A percentile compares a stretch with the other conserved stretches of the same genome.
Evolutionary conservation across 1,140 invertebrate species (phyloP).

Genomic region (Sycophaga agraensis): DNA sequence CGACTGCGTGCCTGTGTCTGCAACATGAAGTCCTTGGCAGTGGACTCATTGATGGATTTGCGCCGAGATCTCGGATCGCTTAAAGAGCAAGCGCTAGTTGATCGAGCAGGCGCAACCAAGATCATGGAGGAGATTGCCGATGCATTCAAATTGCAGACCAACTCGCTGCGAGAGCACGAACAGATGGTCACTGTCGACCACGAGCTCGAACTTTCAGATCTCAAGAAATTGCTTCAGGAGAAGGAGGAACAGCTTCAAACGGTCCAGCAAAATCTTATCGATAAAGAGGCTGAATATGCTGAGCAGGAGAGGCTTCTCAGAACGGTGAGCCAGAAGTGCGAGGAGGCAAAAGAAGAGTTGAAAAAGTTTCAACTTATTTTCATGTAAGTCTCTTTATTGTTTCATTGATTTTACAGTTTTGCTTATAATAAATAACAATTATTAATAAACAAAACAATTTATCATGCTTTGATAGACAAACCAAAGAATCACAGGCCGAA

Average conservation of each 20-base stretch:
- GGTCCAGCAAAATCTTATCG: slow-evolving; percentile 43
- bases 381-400: no score
- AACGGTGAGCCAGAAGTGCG: slow-evolving; percentile 50
- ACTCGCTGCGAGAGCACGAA: slow-evolving; percentile 61
- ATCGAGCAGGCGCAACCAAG: slow-evolving; percentile 57
- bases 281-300: slow-evolving; percentile 43
- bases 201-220: slow-evolving; percentile 65
- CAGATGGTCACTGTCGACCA: slow-evolving; percentile 66
- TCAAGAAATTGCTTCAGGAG: slow-evolving; percentile 58
- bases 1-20: slow-evolving; percentile 44
- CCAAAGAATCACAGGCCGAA: slow-evolving; percentile 49
- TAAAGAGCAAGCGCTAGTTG: slow-evolving; percentile 56
- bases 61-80: slow-evolving; percentile 63
- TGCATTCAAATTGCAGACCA: slow-evolving; percentile 58
- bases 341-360: slow-evolving; percentile 46
- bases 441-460: not conserved
- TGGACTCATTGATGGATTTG: slow-evolving; percentile 61
- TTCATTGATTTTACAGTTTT: no score
- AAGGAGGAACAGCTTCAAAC: slow-evolving; percentile 63
- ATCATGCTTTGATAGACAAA: no score
- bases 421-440: no score
- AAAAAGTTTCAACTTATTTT: slow-evolving; percentile 42
- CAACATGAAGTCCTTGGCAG: slow-evolving; percentile 42
- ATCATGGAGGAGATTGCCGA: slow-evolving; percentile 61
- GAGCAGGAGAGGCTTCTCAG: slow-evolving; percentile 44